Evolutionary conservation across 2,113 vertebrate genomes (phyloP).

Genomic region (Nyctibius bracteatus): DNA sequence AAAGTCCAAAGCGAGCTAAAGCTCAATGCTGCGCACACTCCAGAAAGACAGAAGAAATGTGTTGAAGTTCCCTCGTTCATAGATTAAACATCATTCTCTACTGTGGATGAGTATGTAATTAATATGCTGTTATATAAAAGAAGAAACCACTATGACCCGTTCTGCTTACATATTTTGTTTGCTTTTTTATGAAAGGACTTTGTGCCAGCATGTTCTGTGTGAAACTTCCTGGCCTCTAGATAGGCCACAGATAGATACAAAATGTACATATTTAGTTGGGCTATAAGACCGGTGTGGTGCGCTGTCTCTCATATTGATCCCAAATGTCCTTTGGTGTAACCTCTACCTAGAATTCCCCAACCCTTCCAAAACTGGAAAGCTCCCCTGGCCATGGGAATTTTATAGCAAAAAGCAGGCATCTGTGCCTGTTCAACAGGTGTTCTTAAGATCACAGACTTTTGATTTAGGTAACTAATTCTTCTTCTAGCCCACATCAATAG

Average conservation of each 20-base stretch:
- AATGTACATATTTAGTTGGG: background rate
- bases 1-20: background rate
- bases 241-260: background rate
- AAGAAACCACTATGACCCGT: background rate
- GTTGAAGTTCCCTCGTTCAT: background rate
- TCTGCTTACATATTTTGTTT: background rate
- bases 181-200: background rate
- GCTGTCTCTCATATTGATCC: background rate
- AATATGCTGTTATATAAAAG: background rate
- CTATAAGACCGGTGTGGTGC: background rate
- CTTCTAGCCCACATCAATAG: background rate
- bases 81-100: background rate
- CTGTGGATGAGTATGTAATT: background rate
- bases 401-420: background rate
- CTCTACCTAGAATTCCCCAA: background rate
- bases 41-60: background rate
- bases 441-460: background rate
- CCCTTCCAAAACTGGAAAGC: background rate
- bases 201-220: background rate
- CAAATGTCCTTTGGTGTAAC: background rate
- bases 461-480: background rate
- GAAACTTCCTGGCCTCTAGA: background rate
- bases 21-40: background rate
- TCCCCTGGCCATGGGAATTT: background rate
- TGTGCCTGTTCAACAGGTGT: background rate